phyloP scores from a whole-genome alignment of 2,113 vertebrate species.

The Triplophysa siluroides region DNA sequence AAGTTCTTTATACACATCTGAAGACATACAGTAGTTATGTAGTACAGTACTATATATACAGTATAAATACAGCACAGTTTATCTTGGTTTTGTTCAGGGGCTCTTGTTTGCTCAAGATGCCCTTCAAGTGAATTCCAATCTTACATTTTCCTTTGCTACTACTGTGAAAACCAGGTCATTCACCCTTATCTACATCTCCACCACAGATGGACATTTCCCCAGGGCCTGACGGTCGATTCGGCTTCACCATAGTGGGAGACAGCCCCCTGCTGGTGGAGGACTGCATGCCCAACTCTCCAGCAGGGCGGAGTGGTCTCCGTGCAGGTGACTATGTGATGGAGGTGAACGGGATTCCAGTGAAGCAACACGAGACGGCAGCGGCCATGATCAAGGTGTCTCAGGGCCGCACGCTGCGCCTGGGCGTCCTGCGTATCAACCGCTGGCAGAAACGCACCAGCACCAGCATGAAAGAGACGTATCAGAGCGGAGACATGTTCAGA shows the following conservation, averaged over 20 bases:
- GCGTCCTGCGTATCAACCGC: conserved; percentile 79
- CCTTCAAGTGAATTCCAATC: not conserved
- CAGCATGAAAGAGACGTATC: conserved; percentile 77
- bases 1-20: too few species aligned
- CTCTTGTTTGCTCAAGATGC: not conserved
- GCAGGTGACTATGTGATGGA: conserved; percentile 82
- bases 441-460: conserved; percentile 71
- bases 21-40: too few species aligned
- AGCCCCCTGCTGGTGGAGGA: conserved; percentile 80
- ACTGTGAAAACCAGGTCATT: not conserved
- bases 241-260: conserved; percentile 77
- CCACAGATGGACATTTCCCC: conserved; percentile 74
- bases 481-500: conserved; percentile 70
- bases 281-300: conserved; percentile 74
- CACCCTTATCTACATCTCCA: not conserved
- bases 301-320: conserved; percentile 75
- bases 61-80: too few species aligned
- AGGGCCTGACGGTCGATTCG: conserved; percentile 69
- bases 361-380: conserved; percentile 68
- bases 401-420: conserved; percentile 73
- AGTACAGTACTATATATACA: too few species aligned
- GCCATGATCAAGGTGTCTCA: conserved; percentile 77
- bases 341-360: conserved; percentile 79
- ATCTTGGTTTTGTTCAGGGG: not conserved
- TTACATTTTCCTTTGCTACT: not conserved